Base-by-base conservation (phyloP, 2,113 vertebrate genomes). In the Gavia stellata region DNA sequence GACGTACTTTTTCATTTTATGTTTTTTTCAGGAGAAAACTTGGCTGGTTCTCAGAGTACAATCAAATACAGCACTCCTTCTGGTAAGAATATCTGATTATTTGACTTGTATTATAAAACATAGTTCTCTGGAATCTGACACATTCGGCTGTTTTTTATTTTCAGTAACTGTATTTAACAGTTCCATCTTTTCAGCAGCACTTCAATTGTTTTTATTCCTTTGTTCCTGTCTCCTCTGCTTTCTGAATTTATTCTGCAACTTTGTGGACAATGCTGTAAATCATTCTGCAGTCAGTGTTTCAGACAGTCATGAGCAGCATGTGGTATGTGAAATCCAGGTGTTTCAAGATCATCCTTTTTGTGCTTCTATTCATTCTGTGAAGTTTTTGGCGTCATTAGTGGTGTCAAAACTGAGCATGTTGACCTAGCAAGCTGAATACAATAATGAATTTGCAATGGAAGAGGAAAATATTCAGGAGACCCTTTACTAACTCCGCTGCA, bases 11-110 rank as follows among this genome's bases (percentile, higher is more conserved):
- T 67, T 88, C 29, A 59, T 87, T 94, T 96, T 92, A 38, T 94
- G 7, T 84, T 92, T 25, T 95, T 95, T 95, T 87, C 66, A 96
- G 96, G 79, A 89, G 70, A 75, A 92, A 92, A 85, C 31, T n/a
- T 70, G 20, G 19, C 38, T 82, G 23, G 8, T 52, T 90, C 25
- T 91, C 77, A 91, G 45, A 78, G 28, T 70, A 47, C 25, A 87
- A 87, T 78, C 58, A 83, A 79, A 70, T 65, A 49, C 10, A 89
- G 8, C 33, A 73, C 17, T 85, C 40, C 34, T 96, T 25, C 78
- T 80, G 81, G 91, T 97, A 95, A 96, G 86, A 92, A 75, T 80
- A 82, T 72, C 55, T 89, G 61, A 82, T 87, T 84, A 80, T 82
- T 94, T 87, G 73, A 91, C 45, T 70, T 75, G 31, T 25, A 29